Evolutionary conservation across 1,140 invertebrate genomes (phyloP).

Genomic region (Aphelenchoides avenae): DNA sequence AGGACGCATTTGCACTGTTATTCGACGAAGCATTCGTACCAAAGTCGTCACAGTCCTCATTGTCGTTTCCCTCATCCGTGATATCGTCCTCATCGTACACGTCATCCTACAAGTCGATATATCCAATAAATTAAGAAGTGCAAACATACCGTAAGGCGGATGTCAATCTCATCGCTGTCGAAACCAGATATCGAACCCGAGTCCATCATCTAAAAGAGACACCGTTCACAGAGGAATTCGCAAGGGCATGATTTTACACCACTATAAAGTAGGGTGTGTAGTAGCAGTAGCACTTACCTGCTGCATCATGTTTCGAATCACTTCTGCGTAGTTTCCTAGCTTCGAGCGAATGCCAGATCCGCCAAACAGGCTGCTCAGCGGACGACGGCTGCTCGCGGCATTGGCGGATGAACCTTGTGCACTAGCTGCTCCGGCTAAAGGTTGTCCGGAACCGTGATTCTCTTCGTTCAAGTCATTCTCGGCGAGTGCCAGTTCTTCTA

Average conservation of each 20-base stretch:
- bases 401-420: no score
- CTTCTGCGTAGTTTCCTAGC: conserved; percentile 41
- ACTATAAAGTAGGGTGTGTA: no score
- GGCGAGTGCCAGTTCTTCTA: no score
- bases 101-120: conserved; percentile 29
- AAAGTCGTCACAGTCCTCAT: conserved; percentile 7
- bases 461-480: no score
- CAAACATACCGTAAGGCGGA: neutral
- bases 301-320: conserved; percentile 38
- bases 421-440: no score
- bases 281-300: conserved; percentile 24
- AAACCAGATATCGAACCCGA: no score
- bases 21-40: conserved; percentile 7
- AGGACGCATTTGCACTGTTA: conserved; percentile 11
- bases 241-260: no score
- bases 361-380: no score
- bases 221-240: no score
- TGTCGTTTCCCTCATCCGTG: conserved; percentile 36
- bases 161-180: no score
- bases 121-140: neutral
- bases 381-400: no score
- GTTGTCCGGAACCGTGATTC: no score
- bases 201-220: conserved; percentile 11
- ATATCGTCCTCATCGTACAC: conserved; percentile 39
- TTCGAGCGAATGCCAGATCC: conserved; percentile 19